Base-by-base conservation (phyloP, 2,113 vertebrate genomes). In the Leiothrix lutea region DNA sequence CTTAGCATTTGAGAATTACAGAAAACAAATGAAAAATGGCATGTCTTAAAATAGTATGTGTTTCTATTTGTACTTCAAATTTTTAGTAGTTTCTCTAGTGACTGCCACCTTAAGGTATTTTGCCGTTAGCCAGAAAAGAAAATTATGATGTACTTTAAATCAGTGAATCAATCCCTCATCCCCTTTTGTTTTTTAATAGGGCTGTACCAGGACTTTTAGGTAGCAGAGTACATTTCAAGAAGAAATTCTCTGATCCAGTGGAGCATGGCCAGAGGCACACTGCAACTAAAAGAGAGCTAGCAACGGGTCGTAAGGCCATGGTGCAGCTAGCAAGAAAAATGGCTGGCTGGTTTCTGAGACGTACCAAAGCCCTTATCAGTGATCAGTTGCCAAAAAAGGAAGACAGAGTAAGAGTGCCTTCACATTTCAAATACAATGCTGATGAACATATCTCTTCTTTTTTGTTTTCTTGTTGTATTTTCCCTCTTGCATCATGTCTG, bases 231-330 rank as follows among this genome's bases (percentile, higher is more conserved):
- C 62, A 97, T 72, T 99, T 99, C 90, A 98, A 98, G 98, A 99
- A 97, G 94, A 98, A 96, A 33, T 99, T 99, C 98, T 98, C 98
- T 82, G 98, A 99, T 90, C 98, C 98, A 31, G 98, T 99, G 86
- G 99, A 99, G 94, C 98, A 98, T 86, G 99, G 99, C 31, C 99
- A 99, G 95, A 98, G 98, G 89, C 99, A 99, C 95, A 99, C 97
- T 47, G 99, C 98, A 57, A 99, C 99, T 58, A 99, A 99, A 97
- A 98, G 99, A 86, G 97, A 98, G 62, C 97, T 99, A 15, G 99
- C 99, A 40, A 98, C 98, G 33, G 99, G 98, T 60, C 98, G 99
- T 80, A 99, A 98, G 93, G 97, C 98, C 47, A 98, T 99, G 97
- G 95, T 85, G n/a, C 97, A 95, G 40, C 97, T 99, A 81, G 98